Evolutionary conservation across 35 echinoderm and acorn worm genomes (phyloP).

Genomic region (Hemicentrotus pulcherrimus): DNA sequence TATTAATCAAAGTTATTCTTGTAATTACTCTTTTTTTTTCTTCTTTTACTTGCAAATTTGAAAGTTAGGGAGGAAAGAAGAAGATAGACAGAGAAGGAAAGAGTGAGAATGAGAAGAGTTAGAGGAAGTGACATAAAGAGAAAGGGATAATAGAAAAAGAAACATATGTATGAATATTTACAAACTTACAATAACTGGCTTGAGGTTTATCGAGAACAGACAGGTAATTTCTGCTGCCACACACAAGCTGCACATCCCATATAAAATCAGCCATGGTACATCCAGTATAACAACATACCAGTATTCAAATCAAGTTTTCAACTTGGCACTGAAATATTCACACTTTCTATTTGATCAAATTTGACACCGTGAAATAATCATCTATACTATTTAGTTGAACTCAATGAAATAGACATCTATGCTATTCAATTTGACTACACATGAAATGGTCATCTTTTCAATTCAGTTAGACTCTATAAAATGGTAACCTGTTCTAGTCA

Average conservation of each 20-base stretch:
- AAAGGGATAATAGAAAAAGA: neutral
- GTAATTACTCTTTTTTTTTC: neutral
- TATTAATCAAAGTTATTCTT: neutral
- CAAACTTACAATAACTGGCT: neutral
- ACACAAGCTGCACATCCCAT: neutral
- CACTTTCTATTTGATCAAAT: neutral
- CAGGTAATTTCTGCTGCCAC: neutral
- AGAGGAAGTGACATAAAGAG: neutral
- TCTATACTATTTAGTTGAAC: neutral
- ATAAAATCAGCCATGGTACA: neutral
- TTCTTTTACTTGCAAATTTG: neutral
- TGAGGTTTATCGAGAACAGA: neutral
- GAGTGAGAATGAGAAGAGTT: neutral
- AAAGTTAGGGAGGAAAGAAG: neutral
- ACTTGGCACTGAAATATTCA: neutral
- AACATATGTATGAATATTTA: slow-evolving; percentile 14
- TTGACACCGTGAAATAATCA: neutral
- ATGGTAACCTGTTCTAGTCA: neutral
- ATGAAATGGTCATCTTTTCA: neutral
- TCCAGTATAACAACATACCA: neutral
- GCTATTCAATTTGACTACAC: neutral
- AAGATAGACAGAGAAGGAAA: neutral
- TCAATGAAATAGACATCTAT: neutral
- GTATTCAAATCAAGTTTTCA: neutral
- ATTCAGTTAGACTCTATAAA: neutral